Percentiles rank a stretch among this genome's conserved stretches.
Evolutionary conservation across 1,140 invertebrate species (phyloP).

Genomic region (Zeugodacus cucurbitae): DNA sequence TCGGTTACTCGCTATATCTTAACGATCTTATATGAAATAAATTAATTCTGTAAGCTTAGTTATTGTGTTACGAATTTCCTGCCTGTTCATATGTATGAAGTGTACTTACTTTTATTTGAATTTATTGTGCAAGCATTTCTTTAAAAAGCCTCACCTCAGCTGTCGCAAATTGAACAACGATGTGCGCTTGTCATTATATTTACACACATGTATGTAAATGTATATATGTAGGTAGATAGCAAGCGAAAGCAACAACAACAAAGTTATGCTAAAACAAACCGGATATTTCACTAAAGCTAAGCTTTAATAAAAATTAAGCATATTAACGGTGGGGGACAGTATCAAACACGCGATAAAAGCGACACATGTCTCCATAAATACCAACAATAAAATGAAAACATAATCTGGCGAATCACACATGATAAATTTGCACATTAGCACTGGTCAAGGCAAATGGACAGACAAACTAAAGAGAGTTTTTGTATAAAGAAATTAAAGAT

Average conservation of each 20-base stretch:
- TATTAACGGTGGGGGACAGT: background rate
- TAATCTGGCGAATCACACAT: background rate
- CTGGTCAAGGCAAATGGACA: background rate
- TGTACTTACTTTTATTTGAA: background rate
- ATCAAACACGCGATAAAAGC: background rate
- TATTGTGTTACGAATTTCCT: background rate
- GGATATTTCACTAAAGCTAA: constrained; percentile 17
- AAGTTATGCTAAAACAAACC: constrained; percentile 14
- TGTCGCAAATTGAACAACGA: background rate
- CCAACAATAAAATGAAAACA: background rate
- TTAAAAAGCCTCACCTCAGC: background rate
- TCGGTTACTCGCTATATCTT: background rate
- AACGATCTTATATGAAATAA: background rate
- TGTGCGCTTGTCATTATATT: background rate
- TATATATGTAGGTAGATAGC: background rate
- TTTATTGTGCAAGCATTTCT: background rate
- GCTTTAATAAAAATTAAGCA: constrained; percentile 20
- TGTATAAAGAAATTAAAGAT: background rate
- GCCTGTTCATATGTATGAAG: background rate
- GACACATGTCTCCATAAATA: background rate
- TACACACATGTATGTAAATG: background rate
- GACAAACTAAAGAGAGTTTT: background rate
- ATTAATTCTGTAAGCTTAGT: background rate
- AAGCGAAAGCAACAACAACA: background rate
- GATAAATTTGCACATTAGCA: background rate